phyloP scores from a whole-genome alignment of 2,797 vertebrate species.

The Coracias cyanogaster region DNA sequence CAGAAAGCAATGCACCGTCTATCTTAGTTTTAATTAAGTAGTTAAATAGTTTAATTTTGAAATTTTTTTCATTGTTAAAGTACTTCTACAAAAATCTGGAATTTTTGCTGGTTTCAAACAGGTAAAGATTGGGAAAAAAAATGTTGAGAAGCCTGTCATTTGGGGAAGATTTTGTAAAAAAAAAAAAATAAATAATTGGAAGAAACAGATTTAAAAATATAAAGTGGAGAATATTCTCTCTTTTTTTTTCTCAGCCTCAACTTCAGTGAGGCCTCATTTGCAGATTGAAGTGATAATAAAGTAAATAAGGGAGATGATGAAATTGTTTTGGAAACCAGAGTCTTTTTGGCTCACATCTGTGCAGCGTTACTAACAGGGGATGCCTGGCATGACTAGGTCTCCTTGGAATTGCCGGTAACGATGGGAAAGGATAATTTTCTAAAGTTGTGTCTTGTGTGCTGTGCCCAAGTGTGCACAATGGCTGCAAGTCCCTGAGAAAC shows the following conservation, averaged over 20 bases:
- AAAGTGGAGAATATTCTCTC: background rate
- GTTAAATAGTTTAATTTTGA: background rate
- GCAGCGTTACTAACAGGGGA: background rate
- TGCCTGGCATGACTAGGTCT: background rate
- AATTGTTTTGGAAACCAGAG: constrained; percentile 49
- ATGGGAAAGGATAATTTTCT: background rate
- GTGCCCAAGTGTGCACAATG: background rate
- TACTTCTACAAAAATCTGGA: background rate
- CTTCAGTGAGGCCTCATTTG: background rate
- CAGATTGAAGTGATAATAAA: constrained; percentile 19
- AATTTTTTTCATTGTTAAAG: background rate
- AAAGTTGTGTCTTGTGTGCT: background rate
- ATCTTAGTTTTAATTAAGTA: too few species aligned
- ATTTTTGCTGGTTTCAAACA: background rate
- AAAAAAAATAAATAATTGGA: too few species aligned
- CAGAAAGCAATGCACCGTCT: background rate
- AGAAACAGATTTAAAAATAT: background rate
- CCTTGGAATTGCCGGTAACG: background rate
- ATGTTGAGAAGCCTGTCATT: background rate
- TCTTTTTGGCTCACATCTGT: background rate
- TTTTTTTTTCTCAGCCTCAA: background rate
- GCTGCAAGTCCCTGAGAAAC: background rate
- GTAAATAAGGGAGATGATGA: constrained; percentile 39
- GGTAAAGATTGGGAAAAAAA: background rate
- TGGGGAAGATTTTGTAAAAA: background rate